Base-by-base conservation (phyloP, 2,113 vertebrate genomes). In the Pipa parva region DNA sequence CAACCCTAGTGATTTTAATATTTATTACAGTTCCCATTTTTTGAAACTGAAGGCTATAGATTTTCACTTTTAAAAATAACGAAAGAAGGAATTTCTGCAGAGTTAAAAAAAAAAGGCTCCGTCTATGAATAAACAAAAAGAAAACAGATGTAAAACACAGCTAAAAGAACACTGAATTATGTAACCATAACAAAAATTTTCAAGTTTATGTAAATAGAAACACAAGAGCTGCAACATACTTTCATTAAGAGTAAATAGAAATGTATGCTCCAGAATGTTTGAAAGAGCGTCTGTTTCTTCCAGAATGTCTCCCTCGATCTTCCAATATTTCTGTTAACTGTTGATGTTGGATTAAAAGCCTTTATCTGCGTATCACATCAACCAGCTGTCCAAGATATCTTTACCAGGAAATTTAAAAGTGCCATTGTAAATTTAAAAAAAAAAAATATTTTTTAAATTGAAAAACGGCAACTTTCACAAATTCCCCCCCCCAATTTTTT, bases 211-310 rank as follows among this genome's bases (percentile, higher is more conserved):
- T 63, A 63, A 63, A 63, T 52, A 63, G 48, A 52, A 50, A 37
- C 26, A 37, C 8, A 51, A 51, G 20, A 63, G 21, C 33, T 63
- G 20, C 60, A 51, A 63, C 60, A 63, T 51, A 29, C 48, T 63
- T 63, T 63, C 29, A 63, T 63, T 52, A 63, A n/a, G 20, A 63
- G 61, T 63, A 63, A 63, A 63, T 63, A 63, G 15, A 26, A 51
- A 48, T 37, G 31, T 26, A n/a, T 52, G 61, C 61, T 63, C 21
- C 61, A 63, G 46, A 63, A 52, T 52, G 28, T 36, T 63, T 51
- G 20, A 52, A 37, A 52, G 48, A 51, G 48, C 61, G 61, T 63
- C 61, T 63, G 61, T 63, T 51, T 63, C 61, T 37, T 52, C 61
- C 48, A 63, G 61, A 63, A 36, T 33, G 46, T 63, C 48, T 63